Evolutionary conservation across 2,797 vertebrate genomes (phyloP), one percentile per base, ranked within the genome.

Genomic region (Morelia viridis): DNA sequence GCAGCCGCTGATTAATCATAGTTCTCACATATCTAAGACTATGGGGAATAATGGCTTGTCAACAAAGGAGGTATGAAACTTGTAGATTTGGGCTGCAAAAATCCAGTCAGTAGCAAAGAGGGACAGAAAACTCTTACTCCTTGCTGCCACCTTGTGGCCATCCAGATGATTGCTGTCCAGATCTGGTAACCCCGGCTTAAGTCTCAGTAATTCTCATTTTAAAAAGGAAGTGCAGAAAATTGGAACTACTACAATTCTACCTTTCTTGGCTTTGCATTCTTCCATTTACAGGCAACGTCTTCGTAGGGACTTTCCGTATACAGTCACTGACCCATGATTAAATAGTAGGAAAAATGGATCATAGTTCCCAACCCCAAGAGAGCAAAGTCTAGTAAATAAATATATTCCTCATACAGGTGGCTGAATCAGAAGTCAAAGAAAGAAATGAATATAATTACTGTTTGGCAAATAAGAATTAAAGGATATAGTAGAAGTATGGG

Each of bases 281-380:
- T 92, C 53, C 53, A n/a, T 89, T 89, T 89, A 58, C 53, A 46
- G 53, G 53, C 9, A 57, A n/a, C 3, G 5, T 58, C 6, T 80
- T 68, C 85, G 41, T 31, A 85, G 91, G 88, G 35, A 89, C 53
- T 89, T 92, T 92, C 91, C 91, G 71, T 46, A 89, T 41, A 89
- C 56, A 92, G 91, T 92, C 91, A 92, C 19, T 31, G 8, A 64
- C 91, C 80, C 22, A 60, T 92, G 91, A 84, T 85, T 86, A 85
- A 60, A 85, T 64, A 85, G 35, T 80, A 35, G 58, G 57, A 87
- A 89, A 83, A 58, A 50, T 13, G 19, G 53, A 71, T 89, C 62
- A 71, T 56, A 85, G 64, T 92, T 85, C 61, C 91, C 62, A 89
- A 19, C 31, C 57, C 56, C 35, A 35, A 85, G 80, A 53, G 24